A percentile compares a stretch with the other conserved stretches of the same genome.
Conservation (phyloP, 1,140 invertebrate species). For the Samia ricini region DNA sequence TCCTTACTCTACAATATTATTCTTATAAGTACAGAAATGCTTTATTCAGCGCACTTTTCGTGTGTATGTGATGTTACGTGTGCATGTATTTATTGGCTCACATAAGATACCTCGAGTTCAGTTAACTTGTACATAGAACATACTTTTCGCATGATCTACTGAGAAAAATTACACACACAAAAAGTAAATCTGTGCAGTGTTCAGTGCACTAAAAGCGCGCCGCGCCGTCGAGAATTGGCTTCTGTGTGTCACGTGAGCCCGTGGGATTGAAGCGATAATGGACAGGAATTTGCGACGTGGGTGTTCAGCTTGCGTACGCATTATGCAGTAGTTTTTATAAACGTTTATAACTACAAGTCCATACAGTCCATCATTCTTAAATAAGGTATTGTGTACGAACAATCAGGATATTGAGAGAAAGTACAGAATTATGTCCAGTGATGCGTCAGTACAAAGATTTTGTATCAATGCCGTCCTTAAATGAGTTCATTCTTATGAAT, state of each 20-base stretch:
- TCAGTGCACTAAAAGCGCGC: not conserved
- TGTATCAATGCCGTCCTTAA: not conserved
- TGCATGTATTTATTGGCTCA: too few species aligned
- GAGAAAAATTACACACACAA: slow-evolving; percentile 44
- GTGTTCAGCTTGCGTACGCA: slow-evolving; percentile 56
- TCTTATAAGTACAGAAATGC: too few species aligned
- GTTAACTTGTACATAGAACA: slow-evolving; percentile 1
- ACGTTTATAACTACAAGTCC: slow-evolving; percentile 28
- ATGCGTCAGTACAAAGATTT: slow-evolving; percentile 27
- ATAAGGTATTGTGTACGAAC: slow-evolving; percentile 57
- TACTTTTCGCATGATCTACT: slow-evolving; percentile 45
- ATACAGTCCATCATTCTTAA: slow-evolving; percentile 45
- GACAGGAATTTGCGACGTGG: slow-evolving; percentile 60
- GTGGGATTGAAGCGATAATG: slow-evolving; percentile 62
- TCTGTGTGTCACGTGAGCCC: slow-evolving; percentile 63
- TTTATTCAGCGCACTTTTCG: too few species aligned
- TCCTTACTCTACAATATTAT: too few species aligned
- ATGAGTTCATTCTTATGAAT: not conserved
- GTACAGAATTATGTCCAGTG: slow-evolving; percentile 30
- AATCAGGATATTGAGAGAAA: slow-evolving; percentile 35
- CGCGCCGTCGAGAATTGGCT: slow-evolving; percentile 52
- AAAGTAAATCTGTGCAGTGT: slow-evolving; percentile 48
- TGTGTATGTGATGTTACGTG: too few species aligned
- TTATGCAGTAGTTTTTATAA: slow-evolving; percentile 59
- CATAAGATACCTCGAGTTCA: not conserved